Conservation (phyloP, 2,797 vertebrate genomes). For the Catostomus latipinnis region DNA sequence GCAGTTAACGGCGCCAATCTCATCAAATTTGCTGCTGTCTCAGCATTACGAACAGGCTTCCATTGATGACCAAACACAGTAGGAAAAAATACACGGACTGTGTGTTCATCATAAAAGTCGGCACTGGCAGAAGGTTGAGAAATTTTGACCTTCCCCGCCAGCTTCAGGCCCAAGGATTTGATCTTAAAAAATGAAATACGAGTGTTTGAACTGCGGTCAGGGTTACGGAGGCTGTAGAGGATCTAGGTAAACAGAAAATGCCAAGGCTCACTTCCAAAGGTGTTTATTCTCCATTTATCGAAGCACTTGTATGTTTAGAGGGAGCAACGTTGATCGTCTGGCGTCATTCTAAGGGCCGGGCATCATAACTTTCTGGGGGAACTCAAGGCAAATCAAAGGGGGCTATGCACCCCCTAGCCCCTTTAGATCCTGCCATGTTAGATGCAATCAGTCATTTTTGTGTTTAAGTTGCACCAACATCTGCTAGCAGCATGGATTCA, state of each 20-base stretch:
- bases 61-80: conserved; percentile 60
- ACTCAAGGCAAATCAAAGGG: too few relatives aligned
- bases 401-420: too few relatives aligned
- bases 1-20: conserved; percentile 13
- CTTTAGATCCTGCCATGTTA: too few relatives aligned
- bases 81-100: conserved; percentile 45
- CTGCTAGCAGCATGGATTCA: too few relatives aligned
- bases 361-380: too few relatives aligned
- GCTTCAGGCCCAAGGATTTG: conserved; percentile 61
- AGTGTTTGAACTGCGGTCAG: conserved; percentile 33
- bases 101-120: conserved; percentile 48
- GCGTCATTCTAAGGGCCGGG: too few relatives aligned
- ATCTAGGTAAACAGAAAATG: conserved; percentile 2
- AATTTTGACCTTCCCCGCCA: conserved; percentile 67
- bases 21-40: conserved; percentile 23
- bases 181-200: conserved; percentile 59
- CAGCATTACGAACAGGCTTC: conserved; percentile 54
- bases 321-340: too few relatives aligned
- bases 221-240: conserved; percentile 29
- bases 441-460: too few relatives aligned
- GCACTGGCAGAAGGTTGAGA: conserved; percentile 64
- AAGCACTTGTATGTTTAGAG: not conserved
- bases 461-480: too few relatives aligned
- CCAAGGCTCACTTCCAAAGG: not conserved
- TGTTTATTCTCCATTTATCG: conserved; percentile 55